Evolutionary conservation across 1,140 invertebrate genomes (phyloP).

Genomic region (Berghia stephanieae): DNA sequence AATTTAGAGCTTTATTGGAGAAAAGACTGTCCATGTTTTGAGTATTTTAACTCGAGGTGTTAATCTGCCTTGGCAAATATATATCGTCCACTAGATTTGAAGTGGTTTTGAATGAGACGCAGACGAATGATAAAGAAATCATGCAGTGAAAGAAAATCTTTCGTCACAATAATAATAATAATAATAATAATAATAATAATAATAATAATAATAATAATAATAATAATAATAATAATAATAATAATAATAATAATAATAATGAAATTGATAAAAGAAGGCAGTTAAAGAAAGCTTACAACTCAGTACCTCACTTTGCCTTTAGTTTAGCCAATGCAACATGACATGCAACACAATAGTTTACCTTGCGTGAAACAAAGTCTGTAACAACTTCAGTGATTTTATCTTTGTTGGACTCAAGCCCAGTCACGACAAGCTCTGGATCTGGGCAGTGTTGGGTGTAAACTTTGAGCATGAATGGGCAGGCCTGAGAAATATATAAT

Average conservation of each 20-base stretch:
- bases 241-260: neutral
- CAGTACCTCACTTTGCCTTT: neutral
- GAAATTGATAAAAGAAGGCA: neutral
- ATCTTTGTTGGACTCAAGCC: constrained; percentile 42
- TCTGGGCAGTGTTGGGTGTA: constrained; percentile 53
- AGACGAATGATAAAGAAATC: too few species aligned
- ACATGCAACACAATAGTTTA: constrained; percentile 32
- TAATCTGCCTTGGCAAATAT: too few species aligned
- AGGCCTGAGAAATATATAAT: constrained; percentile 47
- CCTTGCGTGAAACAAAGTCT: constrained; percentile 52
- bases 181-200: neutral
- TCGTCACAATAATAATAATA: too few species aligned
- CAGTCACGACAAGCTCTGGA: constrained; percentile 48
- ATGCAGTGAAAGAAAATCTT: too few species aligned
- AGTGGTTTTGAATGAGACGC: too few species aligned
- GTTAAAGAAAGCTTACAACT: neutral
- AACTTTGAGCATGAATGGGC: constrained; percentile 58
- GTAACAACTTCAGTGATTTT: constrained; percentile 43
- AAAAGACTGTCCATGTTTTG: too few species aligned
- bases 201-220: neutral
- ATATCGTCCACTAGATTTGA: too few species aligned
- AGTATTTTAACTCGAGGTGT: too few species aligned
- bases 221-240: neutral
- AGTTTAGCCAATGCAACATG: neutral
- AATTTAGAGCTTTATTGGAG: too few species aligned